Evolutionary conservation across 2,797 vertebrate genomes (phyloP).

Genomic region (Oryzias sinensis): DNA sequence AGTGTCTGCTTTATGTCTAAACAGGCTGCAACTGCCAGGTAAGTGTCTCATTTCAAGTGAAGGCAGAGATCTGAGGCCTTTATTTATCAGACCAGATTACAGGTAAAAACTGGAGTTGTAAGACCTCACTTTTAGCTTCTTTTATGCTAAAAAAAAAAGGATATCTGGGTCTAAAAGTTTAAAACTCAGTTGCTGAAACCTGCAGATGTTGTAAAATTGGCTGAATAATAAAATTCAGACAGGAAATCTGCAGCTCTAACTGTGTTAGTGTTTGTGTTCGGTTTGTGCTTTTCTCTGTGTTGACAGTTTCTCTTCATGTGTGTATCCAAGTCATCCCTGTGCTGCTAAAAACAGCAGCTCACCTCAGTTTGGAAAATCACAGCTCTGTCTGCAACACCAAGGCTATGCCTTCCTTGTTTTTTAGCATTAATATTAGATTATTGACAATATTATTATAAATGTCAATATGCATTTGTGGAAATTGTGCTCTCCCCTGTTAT

Average conservation of each 20-base stretch:
- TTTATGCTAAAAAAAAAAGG: not conserved
- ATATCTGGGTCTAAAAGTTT: no score
- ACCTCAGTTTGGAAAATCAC: not conserved
- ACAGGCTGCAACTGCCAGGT: slow-evolving; percentile 5
- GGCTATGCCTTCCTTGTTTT: no score
- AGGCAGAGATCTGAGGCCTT: not conserved
- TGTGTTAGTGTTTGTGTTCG: not conserved
- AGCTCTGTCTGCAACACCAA: not conserved
- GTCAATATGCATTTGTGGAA: no score
- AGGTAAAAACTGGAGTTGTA: not conserved
- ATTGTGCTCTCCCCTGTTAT: no score
- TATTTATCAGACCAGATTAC: not conserved
- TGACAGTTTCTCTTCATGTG: slow-evolving; percentile 1
- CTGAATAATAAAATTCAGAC: slow-evolving; percentile 1
- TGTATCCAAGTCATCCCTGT: not conserved
- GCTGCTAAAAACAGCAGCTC: not conserved
- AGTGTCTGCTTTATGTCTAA: slow-evolving; percentile 35
- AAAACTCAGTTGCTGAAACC: no score
- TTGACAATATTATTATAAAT: no score
- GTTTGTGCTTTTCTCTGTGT: slow-evolving; percentile 9
- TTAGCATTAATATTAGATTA: no score
- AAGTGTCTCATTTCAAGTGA: slow-evolving; percentile 12
- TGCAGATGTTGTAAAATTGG: not conserved
- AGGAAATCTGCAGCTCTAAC: slow-evolving; percentile 3
- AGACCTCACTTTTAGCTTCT: not conserved